Evolutionary conservation across 2,113 vertebrate species (phyloP).

Genomic region (Scopus umbretta): DNA sequence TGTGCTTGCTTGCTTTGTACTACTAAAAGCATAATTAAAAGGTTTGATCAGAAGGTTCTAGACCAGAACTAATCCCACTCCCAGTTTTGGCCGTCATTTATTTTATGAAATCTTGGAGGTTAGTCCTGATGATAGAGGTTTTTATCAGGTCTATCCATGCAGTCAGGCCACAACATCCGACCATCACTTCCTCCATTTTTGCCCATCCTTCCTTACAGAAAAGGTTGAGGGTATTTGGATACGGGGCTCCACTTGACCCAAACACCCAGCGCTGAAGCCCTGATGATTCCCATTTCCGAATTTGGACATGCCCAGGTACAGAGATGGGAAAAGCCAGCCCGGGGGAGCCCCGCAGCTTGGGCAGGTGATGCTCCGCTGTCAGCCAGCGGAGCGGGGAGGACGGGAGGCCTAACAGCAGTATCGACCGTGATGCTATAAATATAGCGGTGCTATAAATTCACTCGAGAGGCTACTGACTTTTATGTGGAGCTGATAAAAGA

Average conservation of each 20-base stretch:
- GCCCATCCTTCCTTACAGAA: neutral
- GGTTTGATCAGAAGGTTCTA: neutral
- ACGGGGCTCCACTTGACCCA: neutral
- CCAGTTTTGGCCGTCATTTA: neutral
- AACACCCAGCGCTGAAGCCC: neutral
- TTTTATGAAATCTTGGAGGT: neutral
- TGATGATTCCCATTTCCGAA: fast-evolving
- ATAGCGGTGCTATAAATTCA: neutral
- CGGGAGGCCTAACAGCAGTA: fast-evolving
- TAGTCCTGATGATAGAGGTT: neutral
- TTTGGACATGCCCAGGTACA: no score
- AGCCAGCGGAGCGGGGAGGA: neutral
- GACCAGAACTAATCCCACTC: neutral
- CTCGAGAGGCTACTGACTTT: neutral
- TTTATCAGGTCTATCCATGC: neutral
- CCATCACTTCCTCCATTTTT: neutral
- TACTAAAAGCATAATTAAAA: neutral
- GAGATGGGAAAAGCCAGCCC: neutral
- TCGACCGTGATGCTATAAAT: neutral
- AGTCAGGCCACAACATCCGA: neutral
- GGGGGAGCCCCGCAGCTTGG: neutral
- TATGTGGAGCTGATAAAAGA: neutral
- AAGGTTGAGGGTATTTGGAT: neutral
- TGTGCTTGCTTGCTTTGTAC: neutral
- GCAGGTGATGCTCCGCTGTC: neutral